A percentile compares a stretch with the other conserved stretches of the same genome.
Evolutionary conservation across 2,888 invertebrate genomes (phyloP).

Genomic region (Trilocha varians): DNA sequence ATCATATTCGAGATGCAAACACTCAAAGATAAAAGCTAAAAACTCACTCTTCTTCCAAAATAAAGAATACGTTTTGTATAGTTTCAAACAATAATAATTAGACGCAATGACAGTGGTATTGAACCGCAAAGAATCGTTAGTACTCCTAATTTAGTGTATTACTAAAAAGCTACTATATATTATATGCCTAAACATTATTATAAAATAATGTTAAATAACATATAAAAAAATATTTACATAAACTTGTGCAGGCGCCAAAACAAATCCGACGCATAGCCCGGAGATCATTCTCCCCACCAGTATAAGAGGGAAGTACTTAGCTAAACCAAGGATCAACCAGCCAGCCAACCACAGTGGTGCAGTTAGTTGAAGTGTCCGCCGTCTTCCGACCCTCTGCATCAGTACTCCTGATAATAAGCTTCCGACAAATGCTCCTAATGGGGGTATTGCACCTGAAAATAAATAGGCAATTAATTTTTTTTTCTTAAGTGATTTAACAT

Average conservation of each 20-base stretch:
- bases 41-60: no score
- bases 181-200: not conserved
- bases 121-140: no score
- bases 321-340: slow-evolving; percentile 72
- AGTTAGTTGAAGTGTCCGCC: slow-evolving; percentile 60
- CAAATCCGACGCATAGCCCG: slow-evolving; percentile 75
- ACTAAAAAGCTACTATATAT: not conserved
- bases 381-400: slow-evolving; percentile 69
- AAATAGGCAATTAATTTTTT: no score
- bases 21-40: no score
- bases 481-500: no score
- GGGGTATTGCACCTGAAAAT: slow-evolving; percentile 66
- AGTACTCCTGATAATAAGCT: slow-evolving; percentile 68
- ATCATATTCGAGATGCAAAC: no score
- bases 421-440: slow-evolving; percentile 71
- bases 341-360: slow-evolving; percentile 65
- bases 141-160: no score
- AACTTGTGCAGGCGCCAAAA: slow-evolving; percentile 75
- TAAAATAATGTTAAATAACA: not conserved
- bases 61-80: no score
- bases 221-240: slow-evolving; percentile 73
- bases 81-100: no score
- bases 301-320: slow-evolving; percentile 53
- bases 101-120: no score
- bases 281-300: slow-evolving; percentile 69